Percentiles rank a stretch among this genome's conserved stretches.
Evolutionary conservation across 1,140 invertebrate species (phyloP).

Genomic region (Aphaenogaster floridana): DNA sequence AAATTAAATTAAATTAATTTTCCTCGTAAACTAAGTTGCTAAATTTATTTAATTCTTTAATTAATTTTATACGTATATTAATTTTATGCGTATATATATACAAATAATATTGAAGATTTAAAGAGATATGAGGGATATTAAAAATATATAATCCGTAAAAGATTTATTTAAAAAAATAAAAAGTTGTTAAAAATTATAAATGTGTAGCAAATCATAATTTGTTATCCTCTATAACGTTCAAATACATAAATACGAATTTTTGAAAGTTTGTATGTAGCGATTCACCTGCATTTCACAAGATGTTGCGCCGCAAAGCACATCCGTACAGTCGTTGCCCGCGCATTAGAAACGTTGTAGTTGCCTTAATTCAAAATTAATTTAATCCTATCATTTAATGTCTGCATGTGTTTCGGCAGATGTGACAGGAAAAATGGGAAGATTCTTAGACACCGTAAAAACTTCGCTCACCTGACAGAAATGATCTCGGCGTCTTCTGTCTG

Average conservation of each 20-base stretch:
- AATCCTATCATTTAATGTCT: neutral
- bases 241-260: neutral
- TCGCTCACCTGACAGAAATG: neutral
- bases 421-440: neutral
- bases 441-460: neutral
- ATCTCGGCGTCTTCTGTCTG: neutral
- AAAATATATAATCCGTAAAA: neutral
- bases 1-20: slow-evolving; percentile 2
- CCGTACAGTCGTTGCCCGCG: neutral
- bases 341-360: slow-evolving; percentile 10
- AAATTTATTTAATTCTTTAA: neutral
- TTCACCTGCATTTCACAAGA: slow-evolving; percentile 38
- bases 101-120: neutral
- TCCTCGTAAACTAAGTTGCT: neutral
- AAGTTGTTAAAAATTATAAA: neutral
- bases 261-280: slow-evolving; percentile 7
- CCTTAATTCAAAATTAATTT: neutral
- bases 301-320: neutral
- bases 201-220: neutral
- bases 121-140: neutral
- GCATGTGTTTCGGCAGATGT: neutral
- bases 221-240: neutral
- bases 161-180: neutral
- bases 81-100: no score
- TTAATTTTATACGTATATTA: neutral